Evolutionary conservation across 2,113 vertebrate genomes (phyloP).

Genomic region (Cepphus grylle): DNA sequence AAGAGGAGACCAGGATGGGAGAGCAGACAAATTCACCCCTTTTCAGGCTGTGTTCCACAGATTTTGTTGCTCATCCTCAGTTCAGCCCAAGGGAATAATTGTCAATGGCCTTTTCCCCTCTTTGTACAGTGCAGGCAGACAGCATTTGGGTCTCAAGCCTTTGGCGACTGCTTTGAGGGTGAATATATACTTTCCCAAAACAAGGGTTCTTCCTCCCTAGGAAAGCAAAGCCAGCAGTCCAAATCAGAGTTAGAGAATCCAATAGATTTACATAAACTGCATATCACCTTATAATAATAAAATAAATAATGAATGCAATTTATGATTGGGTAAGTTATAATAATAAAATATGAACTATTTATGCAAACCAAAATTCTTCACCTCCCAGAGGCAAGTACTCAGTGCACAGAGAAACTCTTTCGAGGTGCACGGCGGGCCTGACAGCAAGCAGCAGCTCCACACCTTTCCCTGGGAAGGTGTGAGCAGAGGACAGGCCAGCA

Average conservation of each 20-base stretch:
- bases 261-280: not conserved
- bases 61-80: not conserved
- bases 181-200: not conserved
- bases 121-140: not conserved
- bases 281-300: not conserved
- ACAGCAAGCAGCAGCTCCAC: not conserved
- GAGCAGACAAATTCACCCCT: not conserved
- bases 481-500: not conserved
- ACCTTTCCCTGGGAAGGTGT: not conserved
- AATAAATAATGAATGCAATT: not conserved
- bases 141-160: not conserved
- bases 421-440: not conserved
- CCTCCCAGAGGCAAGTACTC: not conserved
- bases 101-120: not conserved
- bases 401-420: not conserved
- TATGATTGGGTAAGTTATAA: not conserved
- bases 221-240: not conserved
- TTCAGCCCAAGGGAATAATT: not conserved
- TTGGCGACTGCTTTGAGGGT: not conserved
- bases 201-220: not conserved
- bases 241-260: not conserved
- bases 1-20: not conserved
- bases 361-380: not conserved
- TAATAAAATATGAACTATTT: not conserved
- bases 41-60: not conserved